A percentile compares a stretch with the other conserved stretches of the same genome.
Conservation (phyloP, 1,140 invertebrate species). For the Camponotus vicinus region DNA sequence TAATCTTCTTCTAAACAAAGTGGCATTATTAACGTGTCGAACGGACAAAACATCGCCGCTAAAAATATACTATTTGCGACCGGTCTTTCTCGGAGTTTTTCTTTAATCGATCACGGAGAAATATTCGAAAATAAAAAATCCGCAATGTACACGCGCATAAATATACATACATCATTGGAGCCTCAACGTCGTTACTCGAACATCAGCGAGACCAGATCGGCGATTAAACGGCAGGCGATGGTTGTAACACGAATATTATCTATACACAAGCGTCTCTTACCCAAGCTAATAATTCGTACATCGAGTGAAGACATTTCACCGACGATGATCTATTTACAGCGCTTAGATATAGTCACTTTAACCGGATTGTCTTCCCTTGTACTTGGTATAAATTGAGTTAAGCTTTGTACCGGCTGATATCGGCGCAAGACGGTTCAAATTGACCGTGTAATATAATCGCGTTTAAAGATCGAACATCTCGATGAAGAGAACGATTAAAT, state of each 20-base stretch:
- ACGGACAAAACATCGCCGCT: too few relatives aligned
- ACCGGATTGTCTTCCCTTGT: slow-evolving; percentile 17
- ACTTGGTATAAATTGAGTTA: slow-evolving; percentile 49
- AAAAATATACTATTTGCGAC: background rate
- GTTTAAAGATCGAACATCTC: slow-evolving; percentile 8
- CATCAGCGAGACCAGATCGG: slow-evolving; percentile 34
- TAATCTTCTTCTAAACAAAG: background rate
- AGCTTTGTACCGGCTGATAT: slow-evolving; percentile 23
- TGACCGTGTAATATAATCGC: slow-evolving; percentile 7
- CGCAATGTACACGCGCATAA: background rate
- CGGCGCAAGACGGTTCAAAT: background rate
- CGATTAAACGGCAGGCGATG: background rate
- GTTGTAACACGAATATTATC: background rate
- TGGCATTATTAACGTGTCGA: background rate
- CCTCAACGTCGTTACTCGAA: background rate
- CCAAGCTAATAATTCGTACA: slow-evolving; percentile 44
- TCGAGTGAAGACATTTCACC: slow-evolving; percentile 17
- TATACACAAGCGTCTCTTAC: background rate
- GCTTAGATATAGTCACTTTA: slow-evolving; percentile 15
- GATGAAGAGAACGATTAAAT: background rate
- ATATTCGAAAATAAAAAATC: background rate
- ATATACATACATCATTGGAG: background rate
- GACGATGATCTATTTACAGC: slow-evolving; percentile 35
- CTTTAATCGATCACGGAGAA: background rate
- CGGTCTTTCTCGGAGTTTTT: background rate